phyloP scores from a whole-genome alignment of 2,113 vertebrate genomes.

The Neomonachus schauinslandi region DNA sequence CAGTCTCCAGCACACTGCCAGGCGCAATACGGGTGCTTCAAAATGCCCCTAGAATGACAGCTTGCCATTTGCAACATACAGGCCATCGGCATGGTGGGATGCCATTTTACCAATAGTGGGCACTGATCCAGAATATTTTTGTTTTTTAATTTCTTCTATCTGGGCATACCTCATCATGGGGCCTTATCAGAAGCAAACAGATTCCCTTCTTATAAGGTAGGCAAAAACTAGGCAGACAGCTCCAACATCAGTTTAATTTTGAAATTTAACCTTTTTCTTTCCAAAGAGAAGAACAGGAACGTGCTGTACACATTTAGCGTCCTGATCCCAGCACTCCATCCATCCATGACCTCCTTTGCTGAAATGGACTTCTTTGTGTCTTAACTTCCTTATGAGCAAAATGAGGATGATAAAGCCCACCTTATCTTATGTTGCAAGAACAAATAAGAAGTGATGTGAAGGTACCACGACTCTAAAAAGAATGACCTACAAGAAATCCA shows the following conservation, averaged over 20 bases:
- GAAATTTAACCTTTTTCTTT: not conserved
- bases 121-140: not conserved
- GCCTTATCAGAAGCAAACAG: not conserved
- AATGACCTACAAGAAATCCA: not conserved
- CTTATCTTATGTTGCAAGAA: not conserved
- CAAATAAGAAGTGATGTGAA: not conserved
- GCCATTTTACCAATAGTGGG: not conserved
- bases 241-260: not conserved
- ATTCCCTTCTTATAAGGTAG: not conserved
- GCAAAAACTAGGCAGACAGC: not conserved
- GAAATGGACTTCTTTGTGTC: not conserved
- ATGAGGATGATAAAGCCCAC: not conserved
- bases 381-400: constrained; percentile 3
- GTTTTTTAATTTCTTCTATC: not conserved
- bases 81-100: not conserved
- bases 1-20: not conserved
- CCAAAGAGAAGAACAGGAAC: not conserved
- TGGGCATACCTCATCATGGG: not conserved
- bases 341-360: not conserved
- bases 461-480: not conserved
- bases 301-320: not conserved
- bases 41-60: not conserved
- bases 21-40: not conserved
- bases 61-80: not conserved
- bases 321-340: not conserved